A percentile compares a stretch with the other conserved stretches of the same genome.
These are phyloP conservation scores for Alligator mississippiensis DNA, from an alignment of 2,113 vertebrate species.

Conservation along the genomic window DNA sequence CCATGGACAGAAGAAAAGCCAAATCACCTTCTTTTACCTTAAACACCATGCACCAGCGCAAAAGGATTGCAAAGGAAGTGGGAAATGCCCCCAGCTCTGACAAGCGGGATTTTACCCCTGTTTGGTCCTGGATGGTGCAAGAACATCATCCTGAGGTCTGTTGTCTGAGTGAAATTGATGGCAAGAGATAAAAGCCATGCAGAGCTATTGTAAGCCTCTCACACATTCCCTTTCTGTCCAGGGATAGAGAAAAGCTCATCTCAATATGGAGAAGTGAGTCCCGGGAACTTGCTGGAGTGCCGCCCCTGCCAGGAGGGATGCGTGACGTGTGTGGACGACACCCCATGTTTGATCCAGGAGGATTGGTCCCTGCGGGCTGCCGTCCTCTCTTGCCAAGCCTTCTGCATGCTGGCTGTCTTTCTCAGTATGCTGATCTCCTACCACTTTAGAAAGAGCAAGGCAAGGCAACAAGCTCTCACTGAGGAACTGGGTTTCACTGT, in stretches of 20 bases:
- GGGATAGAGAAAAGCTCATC: conserved; percentile 41
- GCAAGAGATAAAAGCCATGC: neutral
- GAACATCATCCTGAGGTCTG: neutral
- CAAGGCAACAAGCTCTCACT: conserved; percentile 43
- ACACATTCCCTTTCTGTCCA: conserved; percentile 7
- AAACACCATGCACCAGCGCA: neutral
- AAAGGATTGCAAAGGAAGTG: neutral
- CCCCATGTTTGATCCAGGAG: conserved; percentile 88
- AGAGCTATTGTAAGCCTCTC: neutral
- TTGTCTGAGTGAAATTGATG: neutral
- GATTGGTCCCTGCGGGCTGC: conserved; percentile 79
- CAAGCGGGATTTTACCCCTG: neutral
- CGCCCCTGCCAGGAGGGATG: conserved; percentile 89
- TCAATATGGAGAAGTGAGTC: neutral
- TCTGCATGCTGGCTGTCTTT: conserved; percentile 91
- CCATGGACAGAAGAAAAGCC: neutral
- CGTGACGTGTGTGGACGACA: conserved; percentile 81
- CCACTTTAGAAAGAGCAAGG: conserved; percentile 86
- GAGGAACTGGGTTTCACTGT: fast-evolving
- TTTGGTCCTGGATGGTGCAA: no score
- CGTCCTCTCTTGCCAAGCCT: conserved; percentile 85
- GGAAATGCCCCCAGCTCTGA: neutral
- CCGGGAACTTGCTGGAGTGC: conserved; percentile 79
- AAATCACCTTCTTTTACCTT: neutral
- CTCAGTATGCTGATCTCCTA: conserved; percentile 92